phyloP scores from a whole-genome alignment of 2,888 invertebrate genomes.

The Drosophila borborema region DNA sequence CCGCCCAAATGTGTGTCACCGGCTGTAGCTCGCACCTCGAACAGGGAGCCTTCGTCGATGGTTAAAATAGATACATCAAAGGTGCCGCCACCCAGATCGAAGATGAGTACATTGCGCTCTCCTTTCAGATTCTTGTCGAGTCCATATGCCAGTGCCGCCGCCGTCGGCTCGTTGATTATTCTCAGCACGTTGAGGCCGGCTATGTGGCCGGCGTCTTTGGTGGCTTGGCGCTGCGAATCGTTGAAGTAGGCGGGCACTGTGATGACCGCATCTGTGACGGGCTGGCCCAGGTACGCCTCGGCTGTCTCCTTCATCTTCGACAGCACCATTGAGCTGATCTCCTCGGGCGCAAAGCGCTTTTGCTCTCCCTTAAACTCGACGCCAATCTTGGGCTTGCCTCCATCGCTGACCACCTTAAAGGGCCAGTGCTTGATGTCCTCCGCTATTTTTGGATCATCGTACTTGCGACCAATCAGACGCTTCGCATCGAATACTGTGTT shows the following conservation, averaged over 20 bases:
- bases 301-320: constrained; percentile 97
- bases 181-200: constrained; percentile 36
- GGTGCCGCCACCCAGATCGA: constrained; percentile 29
- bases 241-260: constrained; percentile 30
- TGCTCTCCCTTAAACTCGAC: constrained; percentile 95
- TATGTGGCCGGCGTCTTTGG: constrained; percentile 36
- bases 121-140: constrained; percentile 41
- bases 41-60: constrained; percentile 28
- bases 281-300: constrained; percentile 94
- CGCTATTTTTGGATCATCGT: constrained; percentile 94
- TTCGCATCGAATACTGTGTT: constrained; percentile 97
- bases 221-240: constrained; percentile 35
- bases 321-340: constrained; percentile 95
- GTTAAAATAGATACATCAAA: constrained; percentile 41
- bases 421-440: constrained; percentile 98
- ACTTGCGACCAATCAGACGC: constrained; percentile 96
- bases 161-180: constrained; percentile 37
- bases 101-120: constrained; percentile 36
- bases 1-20: constrained; percentile 34
- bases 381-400: constrained; percentile 92
- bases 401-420: constrained; percentile 93
- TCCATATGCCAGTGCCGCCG: constrained; percentile 36
- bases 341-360: constrained; percentile 95
- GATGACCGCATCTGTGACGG: constrained; percentile 91
- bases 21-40: constrained; percentile 29